A percentile compares a stretch with the other conserved stretches of the same genome.
Evolutionary conservation across 2,113 vertebrate genomes (phyloP).

Genomic region (Girardinichthys multiradiatus): DNA sequence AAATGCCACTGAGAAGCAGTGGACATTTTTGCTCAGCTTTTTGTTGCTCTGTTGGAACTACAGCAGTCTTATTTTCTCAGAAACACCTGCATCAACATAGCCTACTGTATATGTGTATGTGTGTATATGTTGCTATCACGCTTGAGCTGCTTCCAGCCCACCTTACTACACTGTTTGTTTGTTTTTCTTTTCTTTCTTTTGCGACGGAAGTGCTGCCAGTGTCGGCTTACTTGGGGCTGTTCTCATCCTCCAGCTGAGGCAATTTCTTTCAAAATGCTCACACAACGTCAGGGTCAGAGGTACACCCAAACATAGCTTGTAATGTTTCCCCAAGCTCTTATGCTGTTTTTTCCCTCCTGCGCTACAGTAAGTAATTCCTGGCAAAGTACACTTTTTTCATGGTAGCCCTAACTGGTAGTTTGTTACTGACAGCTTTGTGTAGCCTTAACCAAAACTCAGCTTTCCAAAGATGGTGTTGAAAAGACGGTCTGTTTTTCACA

Average conservation of each 20-base stretch:
- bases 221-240: constrained; percentile 44
- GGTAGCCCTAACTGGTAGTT: constrained; percentile 18
- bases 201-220: constrained; percentile 40
- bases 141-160: constrained; percentile 38
- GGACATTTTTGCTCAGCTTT: constrained; percentile 13
- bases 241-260: constrained; percentile 42
- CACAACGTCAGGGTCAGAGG: constrained; percentile 55
- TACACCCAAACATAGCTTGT: constrained; percentile 58
- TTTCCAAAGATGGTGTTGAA: constrained; percentile 1
- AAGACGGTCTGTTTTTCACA: neutral
- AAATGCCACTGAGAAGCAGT: neutral
- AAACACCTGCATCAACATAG: constrained; percentile 46
- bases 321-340: constrained; percentile 39
- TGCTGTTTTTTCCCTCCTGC: neutral
- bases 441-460: constrained; percentile 44
- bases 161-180: constrained; percentile 54
- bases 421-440: constrained; percentile 31
- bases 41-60: constrained; percentile 6
- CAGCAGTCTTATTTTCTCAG: neutral
- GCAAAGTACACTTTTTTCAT: constrained; percentile 14
- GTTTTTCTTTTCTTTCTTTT: too few relatives aligned
- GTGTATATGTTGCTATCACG: constrained; percentile 15
- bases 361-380: constrained; percentile 28
- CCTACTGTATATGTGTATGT: neutral
- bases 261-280: constrained; percentile 50